Evolutionary conservation across 1,140 invertebrate genomes (phyloP), one percentile per base, ranked within the genome.

Genomic region (Bombus consobrinus): DNA sequence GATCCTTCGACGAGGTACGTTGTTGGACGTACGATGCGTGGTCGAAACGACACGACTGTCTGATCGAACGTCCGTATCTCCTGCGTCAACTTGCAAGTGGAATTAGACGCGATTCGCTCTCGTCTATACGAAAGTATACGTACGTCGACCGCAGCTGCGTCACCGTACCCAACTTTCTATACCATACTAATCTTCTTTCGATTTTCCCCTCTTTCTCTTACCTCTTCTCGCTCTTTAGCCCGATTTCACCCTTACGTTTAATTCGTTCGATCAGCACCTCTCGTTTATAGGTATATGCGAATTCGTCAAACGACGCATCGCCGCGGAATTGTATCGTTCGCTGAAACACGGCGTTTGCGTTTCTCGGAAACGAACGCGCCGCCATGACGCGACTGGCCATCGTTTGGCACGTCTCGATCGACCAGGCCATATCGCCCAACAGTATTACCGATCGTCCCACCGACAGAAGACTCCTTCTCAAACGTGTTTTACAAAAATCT

Each of bases 321-420:
- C 88, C 66, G 73, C 85, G 76, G 69, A 87, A 87, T 89, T 81
- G 83, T 87, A 82, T 81, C 64, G 62, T 59, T 81, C 83, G 76
- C 77, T 59, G 62, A 75, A 47, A 83, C 64, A 83, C 64, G 37
- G 62, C 62, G 76, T 76, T 82, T 25, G n/a, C 53, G 53, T 41
- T 39, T 64, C 22, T 74, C 57, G n/a, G 69, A 18, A 32, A 57
- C 68, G 59, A 32, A 80, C 41, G 37, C 74, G 78, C 32, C 37
- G 39, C n/a, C 5, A 8, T 59, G 39, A 83, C 71, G 73, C 71
- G 80, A 72, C 10, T 1, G 78, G 57, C 37, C 53, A 77, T 9
- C 41, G 59, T 66, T 79, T 53, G 88, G 81, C 53, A 59, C 83
- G 47, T 62, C 68, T 79, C 66, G 72, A 39, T 87, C 83, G 41